A percentile compares a stretch with the other conserved stretches of the same genome.
phyloP scores from a whole-genome alignment of 2,797 vertebrate species.

The Martes flavigula region DNA sequence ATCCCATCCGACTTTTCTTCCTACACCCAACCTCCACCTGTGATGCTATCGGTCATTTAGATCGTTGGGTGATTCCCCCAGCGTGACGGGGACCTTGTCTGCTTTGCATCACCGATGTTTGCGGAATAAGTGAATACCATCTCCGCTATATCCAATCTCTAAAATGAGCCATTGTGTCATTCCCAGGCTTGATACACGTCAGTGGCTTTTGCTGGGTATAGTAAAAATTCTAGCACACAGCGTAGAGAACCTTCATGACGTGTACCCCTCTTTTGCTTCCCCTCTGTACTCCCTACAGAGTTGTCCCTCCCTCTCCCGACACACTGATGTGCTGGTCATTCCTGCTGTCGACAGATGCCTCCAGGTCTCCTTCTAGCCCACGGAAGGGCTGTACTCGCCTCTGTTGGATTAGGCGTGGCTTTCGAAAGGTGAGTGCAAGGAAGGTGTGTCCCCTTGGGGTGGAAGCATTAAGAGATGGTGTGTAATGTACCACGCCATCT shows the following conservation, averaged over 20 bases:
- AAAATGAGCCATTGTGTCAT: not conserved
- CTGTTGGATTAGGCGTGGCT: not conserved
- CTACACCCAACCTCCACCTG: not conserved
- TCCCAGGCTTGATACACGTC: not conserved
- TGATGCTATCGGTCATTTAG: not conserved
- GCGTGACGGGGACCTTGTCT: not conserved
- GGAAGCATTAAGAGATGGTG: not conserved
- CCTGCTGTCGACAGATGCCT: not conserved
- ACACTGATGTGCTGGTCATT: not conserved
- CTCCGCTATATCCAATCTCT: not conserved
- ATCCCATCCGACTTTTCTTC: not conserved
- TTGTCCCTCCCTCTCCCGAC: rapidly evolving
- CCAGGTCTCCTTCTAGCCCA: not conserved
- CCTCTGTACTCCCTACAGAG: too few relatives aligned
- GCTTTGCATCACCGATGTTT: not conserved
- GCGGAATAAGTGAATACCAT: not conserved
- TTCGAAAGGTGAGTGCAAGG: not conserved
- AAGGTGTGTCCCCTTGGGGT: too few relatives aligned
- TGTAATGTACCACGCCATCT: rapidly evolving
- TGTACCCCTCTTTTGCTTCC: not conserved
- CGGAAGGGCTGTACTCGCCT: not conserved
- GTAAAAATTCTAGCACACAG: not conserved
- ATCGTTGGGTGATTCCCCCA: not conserved
- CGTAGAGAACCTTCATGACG: not conserved
- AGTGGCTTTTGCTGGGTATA: not conserved